A percentile compares a stretch with the other conserved stretches of the same genome.
Evolutionary conservation across 1,140 invertebrate genomes (phyloP).

Genomic region (Heterodera schachtii): DNA sequence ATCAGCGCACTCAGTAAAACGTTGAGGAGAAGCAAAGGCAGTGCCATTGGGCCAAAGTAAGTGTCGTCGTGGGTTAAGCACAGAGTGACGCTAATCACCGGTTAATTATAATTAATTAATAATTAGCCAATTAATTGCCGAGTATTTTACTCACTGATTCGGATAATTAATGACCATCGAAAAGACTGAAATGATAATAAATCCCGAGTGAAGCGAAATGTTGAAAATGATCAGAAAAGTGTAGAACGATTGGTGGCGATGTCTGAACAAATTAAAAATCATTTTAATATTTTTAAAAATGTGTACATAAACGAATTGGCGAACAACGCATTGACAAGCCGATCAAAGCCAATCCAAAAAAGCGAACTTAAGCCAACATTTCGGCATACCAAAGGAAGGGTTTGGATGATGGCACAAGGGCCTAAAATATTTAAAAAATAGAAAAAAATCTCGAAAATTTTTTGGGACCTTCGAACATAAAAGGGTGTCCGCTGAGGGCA

Average conservation of each 20-base stretch:
- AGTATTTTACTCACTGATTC: neutral
- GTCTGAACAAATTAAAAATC: neutral
- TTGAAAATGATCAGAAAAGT: neutral
- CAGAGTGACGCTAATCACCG: neutral
- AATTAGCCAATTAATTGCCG: neutral
- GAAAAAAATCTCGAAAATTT: neutral
- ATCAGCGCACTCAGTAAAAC: neutral
- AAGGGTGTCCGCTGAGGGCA: neutral
- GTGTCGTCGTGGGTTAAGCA: constrained; percentile 15
- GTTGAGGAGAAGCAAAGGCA: neutral
- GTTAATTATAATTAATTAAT: too few species aligned
- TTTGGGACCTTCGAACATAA: neutral
- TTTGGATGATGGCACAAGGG: neutral
- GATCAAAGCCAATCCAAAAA: constrained; percentile 5
- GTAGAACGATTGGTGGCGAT: neutral
- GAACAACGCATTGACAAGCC: neutral
- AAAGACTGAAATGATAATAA: neutral
- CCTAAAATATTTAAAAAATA: neutral
- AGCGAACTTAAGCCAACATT: neutral
- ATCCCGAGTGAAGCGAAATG: neutral
- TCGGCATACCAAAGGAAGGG: neutral
- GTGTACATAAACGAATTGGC: neutral
- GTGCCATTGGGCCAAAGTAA: neutral
- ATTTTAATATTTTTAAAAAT: neutral
- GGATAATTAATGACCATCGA: neutral